Conservation (phyloP, 2,797 vertebrate species). For the Sebastes alutus region DNA sequence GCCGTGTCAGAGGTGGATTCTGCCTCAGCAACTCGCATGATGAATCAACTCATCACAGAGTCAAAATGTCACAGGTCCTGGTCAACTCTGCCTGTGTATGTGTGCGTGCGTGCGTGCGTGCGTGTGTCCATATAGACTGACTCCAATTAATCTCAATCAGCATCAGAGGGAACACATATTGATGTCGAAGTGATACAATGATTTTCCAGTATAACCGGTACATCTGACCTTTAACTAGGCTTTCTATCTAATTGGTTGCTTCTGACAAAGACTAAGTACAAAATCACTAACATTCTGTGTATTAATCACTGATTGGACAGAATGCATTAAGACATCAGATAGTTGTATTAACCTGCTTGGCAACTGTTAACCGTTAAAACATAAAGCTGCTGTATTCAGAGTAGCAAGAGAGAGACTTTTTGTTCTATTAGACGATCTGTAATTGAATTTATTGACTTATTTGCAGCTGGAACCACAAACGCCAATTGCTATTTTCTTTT, state of each 20-base stretch:
- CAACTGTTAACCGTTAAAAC: not conserved
- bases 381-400: not conserved
- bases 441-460: not conserved
- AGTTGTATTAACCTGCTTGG: not conserved
- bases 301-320: not conserved
- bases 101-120: not conserved
- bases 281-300: constrained; percentile 5
- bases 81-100: not conserved
- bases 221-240: constrained; percentile 34
- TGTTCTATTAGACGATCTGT: not conserved
- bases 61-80: constrained; percentile 10
- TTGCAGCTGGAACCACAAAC: not conserved
- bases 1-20: constrained; percentile 12
- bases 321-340: not conserved
- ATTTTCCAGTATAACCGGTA: constrained; percentile 10
- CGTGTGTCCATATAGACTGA: not conserved
- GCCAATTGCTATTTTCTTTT: not conserved
- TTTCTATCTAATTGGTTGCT: constrained; percentile 9
- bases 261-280: not conserved
- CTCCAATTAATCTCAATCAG: constrained; percentile 36
- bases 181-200: constrained; percentile 5
- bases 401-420: not conserved
- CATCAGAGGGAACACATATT: constrained; percentile 6
- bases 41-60: constrained; percentile 24
- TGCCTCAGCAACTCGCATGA: not conserved